Evolutionary conservation across 1,140 invertebrate species (phyloP), one percentile per base, ranked within the genome.

Genomic region (Drosophila ananassae): DNA sequence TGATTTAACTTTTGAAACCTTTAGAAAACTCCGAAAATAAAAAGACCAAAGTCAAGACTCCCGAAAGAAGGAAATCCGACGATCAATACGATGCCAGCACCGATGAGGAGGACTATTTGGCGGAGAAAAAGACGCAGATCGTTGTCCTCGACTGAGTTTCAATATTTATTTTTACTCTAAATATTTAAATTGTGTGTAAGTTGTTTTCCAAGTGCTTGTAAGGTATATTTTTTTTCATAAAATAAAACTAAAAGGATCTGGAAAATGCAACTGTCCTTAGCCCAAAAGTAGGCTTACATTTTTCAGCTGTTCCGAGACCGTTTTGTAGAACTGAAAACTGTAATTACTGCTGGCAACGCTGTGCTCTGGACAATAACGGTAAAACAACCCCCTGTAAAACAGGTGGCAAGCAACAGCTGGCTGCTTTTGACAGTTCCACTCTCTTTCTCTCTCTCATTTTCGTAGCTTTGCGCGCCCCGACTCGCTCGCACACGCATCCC

Each of bases 91-190:
- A 91, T 13, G 32, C 54, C 1, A 78, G 55, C 50, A 91, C 89
- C 7, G 89, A 91, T n/a, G 89, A 91, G 37, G 89, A 91, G 50
- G 89, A 91, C 37, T 90, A 73, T 69, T 24, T 90, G 37, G 34
- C 54, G 28, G 72, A 73, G 6, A 71, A 77, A 41, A 67, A 57
- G 21, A 66, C 59, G 21, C 47, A 72, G 46, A n/a, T 41, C 5
- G 12, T n/a, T 12, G 41, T 8, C 41, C 41, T 44, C 13, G n/a
- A 12, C 12, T 37, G 12, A 37, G 10, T 37, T 37, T 10, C 34
- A n/a, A 12, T 28, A 5, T 6, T 28, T 28, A 10, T 12, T 12
- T n/a, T 37, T n/a, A 9, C 30, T 21, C 8, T 55, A 22, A 50
- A 7, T 55, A 12, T 51, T 50, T 73, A 7, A 47, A 37, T 58